phyloP scores from a whole-genome alignment of 2,113 vertebrate genomes.

The Microcebus lehilahytsara region DNA sequence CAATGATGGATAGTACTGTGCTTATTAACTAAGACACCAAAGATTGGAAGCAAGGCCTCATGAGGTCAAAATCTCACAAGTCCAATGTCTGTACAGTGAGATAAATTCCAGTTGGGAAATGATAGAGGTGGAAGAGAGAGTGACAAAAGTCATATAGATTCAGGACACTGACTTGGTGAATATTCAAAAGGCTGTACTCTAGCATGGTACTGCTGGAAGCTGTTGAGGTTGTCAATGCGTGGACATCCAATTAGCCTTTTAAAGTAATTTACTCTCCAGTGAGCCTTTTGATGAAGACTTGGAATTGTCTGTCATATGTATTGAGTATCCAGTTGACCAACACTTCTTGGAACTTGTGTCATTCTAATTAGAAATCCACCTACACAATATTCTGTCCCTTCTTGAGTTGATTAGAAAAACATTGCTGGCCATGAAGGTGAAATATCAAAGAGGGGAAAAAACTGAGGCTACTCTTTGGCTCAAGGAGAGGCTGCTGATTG shows the following conservation, averaged over 20 bases:
- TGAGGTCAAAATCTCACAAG: not conserved
- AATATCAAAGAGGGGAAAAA: not conserved
- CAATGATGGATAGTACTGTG: not conserved
- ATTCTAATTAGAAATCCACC: constrained; percentile 6
- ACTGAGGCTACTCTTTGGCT: not conserved
- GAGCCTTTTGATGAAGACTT: constrained; percentile 16
- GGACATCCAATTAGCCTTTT: not conserved
- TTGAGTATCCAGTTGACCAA: not conserved
- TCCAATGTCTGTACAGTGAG: not conserved
- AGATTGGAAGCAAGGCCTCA: not conserved
- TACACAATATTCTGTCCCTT: not conserved
- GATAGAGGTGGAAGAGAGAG: not conserved
- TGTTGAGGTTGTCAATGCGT: not conserved
- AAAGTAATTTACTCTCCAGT: not conserved
- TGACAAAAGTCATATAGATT: not conserved
- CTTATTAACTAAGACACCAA: not conserved
- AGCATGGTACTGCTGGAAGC: not conserved
- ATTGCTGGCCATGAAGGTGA: not conserved
- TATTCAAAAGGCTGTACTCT: not conserved
- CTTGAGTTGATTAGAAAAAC: not conserved
- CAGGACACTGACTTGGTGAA: not conserved
- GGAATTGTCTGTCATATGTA: not conserved
- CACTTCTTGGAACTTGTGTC: not conserved
- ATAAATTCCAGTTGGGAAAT: not conserved
- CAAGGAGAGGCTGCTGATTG: not conserved